Evolutionary conservation across 2,113 vertebrate genomes (phyloP).

Genomic region (Scortum barcoo): DNA sequence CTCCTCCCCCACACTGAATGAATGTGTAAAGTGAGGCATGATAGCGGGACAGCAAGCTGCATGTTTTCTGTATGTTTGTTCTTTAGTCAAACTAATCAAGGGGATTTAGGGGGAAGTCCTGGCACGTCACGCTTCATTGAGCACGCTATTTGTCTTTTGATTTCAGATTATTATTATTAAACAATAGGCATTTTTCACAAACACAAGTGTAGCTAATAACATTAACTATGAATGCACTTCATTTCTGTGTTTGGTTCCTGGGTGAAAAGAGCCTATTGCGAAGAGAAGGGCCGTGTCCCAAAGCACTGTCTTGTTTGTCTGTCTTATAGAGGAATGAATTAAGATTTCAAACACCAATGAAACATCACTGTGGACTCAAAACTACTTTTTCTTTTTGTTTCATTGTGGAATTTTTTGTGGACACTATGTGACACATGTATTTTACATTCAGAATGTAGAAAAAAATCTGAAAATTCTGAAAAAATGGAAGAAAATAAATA

Average conservation of each 20-base stretch:
- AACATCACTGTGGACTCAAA: neutral
- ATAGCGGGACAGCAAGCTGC: neutral
- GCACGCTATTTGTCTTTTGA: neutral
- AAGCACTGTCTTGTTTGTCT: no score
- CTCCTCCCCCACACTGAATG: conserved; percentile 19
- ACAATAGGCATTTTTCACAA: neutral
- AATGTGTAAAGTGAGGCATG: conserved; percentile 26
- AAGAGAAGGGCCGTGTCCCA: no score
- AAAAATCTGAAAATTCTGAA: no score
- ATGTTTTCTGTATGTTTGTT: neutral
- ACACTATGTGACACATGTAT: no score
- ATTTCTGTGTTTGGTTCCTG: neutral
- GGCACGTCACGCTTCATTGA: neutral
- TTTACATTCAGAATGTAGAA: no score
- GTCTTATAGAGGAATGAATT: no score
- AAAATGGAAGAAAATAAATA: no score
- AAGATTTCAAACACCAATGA: neutral
- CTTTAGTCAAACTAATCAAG: neutral
- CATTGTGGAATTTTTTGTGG: no score
- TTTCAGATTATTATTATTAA: neutral
- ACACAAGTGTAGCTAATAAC: neutral
- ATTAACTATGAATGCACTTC: neutral
- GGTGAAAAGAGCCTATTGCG: neutral
- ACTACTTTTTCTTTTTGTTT: no score
- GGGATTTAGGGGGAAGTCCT: neutral